phyloP scores from a whole-genome alignment of 2,888 invertebrate species.

The Sclerodermus sp. region DNA sequence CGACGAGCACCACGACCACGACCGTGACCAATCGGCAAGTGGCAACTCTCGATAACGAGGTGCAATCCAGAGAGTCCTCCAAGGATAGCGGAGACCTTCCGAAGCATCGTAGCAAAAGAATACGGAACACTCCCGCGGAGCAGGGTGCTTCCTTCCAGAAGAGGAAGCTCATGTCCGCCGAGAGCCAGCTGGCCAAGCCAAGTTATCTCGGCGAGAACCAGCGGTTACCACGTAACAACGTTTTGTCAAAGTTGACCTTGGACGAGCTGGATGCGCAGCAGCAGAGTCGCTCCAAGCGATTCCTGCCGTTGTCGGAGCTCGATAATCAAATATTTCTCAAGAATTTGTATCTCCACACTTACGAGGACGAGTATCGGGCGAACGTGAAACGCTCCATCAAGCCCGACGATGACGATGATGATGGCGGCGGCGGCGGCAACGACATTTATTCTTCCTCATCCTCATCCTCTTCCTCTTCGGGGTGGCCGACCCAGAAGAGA shows the following conservation, averaged over 20 bases:
- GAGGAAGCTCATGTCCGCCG: constrained; percentile 35
- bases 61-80: constrained; percentile 36
- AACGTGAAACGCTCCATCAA: constrained; percentile 51
- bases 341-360: constrained; percentile 51
- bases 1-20: constrained; percentile 16
- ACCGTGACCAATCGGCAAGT: constrained; percentile 10
- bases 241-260: constrained; percentile 18
- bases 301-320: constrained; percentile 43
- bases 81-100: constrained; percentile 35
- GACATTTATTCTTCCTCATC: too few relatives aligned
- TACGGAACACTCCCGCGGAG: constrained; percentile 44
- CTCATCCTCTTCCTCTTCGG: too few relatives aligned
- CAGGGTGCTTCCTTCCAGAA: constrained; percentile 15
- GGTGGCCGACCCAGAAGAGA: constrained; percentile 34
- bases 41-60: constrained; percentile 47
- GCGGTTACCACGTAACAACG: background rate
- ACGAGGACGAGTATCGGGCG: constrained; percentile 52
- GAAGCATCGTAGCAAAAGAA: constrained; percentile 51
- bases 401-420: too few relatives aligned
- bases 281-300: constrained; percentile 49
- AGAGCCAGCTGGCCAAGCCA: background rate
- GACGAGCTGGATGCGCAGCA: constrained; percentile 43
- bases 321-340: constrained; percentile 54
- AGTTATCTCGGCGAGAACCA: background rate
- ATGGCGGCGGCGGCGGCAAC: too few relatives aligned